Evolutionary conservation across 1,140 invertebrate genomes (phyloP).

Genomic region (Epicauta chinensis): DNA sequence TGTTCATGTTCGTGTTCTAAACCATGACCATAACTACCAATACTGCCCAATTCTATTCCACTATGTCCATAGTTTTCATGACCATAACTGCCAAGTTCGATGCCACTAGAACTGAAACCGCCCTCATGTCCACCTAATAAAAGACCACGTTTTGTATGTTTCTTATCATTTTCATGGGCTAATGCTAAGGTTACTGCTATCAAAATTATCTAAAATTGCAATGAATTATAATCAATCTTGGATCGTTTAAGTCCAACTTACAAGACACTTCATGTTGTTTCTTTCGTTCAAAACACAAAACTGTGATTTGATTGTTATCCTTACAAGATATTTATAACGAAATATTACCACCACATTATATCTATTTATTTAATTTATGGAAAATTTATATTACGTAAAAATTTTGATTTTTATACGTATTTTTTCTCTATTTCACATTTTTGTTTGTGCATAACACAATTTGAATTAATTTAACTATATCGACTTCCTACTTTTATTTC

Average conservation of each 20-base stretch:
- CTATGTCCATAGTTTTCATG: no score
- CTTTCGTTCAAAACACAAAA: neutral
- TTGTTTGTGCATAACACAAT: no score
- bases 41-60: neutral
- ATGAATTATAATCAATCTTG: neutral
- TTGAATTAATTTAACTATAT: no score
- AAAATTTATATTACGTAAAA: no score
- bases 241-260: conserved; percentile 5
- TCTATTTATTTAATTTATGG: no score
- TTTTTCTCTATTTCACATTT: no score
- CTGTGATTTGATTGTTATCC: no score
- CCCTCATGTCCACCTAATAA: conserved; percentile 7
- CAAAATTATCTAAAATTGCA: conserved; percentile 5
- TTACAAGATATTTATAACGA: no score
- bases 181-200: conserved; percentile 1
- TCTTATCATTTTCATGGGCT: conserved; percentile 9
- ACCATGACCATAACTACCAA: conserved; percentile 2
- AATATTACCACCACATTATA: no score
- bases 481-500: no score
- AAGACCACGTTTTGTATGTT: conserved; percentile 4
- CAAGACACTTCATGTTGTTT: conserved; percentile 13
- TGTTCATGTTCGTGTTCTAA: conserved; percentile 16
- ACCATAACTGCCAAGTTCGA: no score
- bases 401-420: no score
- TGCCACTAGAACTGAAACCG: conserved; percentile 5